Percentiles rank a stretch among this genome's conserved stretches.
These are phyloP conservation scores for Amblyopsis rosae DNA, from an alignment of 2,113 vertebrate species.

Conservation along the genomic window DNA sequence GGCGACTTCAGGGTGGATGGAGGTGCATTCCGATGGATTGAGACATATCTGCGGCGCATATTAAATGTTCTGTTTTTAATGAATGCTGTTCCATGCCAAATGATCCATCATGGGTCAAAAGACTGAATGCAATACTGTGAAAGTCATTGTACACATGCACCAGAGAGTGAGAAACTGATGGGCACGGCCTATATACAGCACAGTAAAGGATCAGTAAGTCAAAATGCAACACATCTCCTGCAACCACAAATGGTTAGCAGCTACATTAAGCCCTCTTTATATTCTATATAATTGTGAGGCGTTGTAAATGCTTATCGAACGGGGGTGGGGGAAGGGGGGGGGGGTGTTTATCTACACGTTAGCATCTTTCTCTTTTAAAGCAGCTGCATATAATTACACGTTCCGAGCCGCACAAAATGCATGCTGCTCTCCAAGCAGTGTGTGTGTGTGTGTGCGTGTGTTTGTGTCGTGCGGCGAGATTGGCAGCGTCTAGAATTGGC, in stretches of 20 bases:
- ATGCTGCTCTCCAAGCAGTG: slow-evolving; percentile 19
- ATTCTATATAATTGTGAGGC: slow-evolving; percentile 68
- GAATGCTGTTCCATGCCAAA: slow-evolving; percentile 23
- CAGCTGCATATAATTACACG: slow-evolving; percentile 62
- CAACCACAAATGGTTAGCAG: slow-evolving; percentile 63
- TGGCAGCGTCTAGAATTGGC: too few species aligned
- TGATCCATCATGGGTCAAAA: slow-evolving; percentile 28
- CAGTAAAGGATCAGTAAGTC: slow-evolving; percentile 25
- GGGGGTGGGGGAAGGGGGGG: not conserved
- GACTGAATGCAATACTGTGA: slow-evolving; percentile 13
- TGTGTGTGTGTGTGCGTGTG: not conserved
- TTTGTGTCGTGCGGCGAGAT: too few species aligned
- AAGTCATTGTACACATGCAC: slow-evolving; percentile 19
- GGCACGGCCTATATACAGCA: slow-evolving; percentile 15
- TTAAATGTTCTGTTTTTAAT: slow-evolving; percentile 11
- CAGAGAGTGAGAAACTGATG: slow-evolving; percentile 45
- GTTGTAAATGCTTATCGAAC: slow-evolving; percentile 62
- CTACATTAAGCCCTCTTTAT: slow-evolving; percentile 65
- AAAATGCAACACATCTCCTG: slow-evolving; percentile 44
- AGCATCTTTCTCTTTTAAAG: slow-evolving; percentile 27
- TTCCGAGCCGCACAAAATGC: slow-evolving; percentile 39
- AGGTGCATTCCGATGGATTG: not conserved
- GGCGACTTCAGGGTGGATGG: slow-evolving; percentile 16
- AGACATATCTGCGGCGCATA: too few species aligned
- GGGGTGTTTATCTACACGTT: slow-evolving; percentile 42